phyloP scores from a whole-genome alignment of 2,113 vertebrate genomes.

The Limnothrissa miodon region DNA sequence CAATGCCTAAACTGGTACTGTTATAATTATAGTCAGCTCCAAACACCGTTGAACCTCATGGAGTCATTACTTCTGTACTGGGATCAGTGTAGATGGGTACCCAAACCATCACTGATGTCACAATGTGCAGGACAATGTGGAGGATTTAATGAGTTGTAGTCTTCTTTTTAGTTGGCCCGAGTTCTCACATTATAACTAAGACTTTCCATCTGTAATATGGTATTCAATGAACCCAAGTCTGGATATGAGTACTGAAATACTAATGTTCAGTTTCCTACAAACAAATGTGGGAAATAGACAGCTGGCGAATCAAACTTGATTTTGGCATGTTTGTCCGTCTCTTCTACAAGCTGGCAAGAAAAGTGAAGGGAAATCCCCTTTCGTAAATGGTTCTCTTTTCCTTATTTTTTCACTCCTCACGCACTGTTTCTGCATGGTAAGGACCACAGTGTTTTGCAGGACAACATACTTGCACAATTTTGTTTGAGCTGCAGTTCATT shows the following conservation, averaged over 20 bases:
- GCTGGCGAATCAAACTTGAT: neutral
- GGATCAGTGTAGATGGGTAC: neutral
- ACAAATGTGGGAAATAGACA: neutral
- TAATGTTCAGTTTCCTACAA: neutral
- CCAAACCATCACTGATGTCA: neutral
- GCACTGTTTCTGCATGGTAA: constrained; percentile 23
- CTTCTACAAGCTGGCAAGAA: neutral
- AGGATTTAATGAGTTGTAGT: neutral
- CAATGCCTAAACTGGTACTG: neutral
- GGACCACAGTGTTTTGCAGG: constrained; percentile 29
- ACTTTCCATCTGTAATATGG: neutral
- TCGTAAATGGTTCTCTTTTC: neutral
- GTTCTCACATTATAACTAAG: too few species aligned
- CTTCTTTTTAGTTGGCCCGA: neutral
- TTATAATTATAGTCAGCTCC: neutral
- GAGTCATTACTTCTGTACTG: neutral
- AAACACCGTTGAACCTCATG: neutral
- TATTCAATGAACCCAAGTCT: neutral
- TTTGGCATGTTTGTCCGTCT: neutral
- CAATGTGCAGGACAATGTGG: neutral
- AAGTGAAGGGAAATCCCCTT: neutral
- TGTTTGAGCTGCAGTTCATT: constrained; percentile 71
- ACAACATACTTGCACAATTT: constrained; percentile 53
- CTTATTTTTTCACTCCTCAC: constrained; percentile 44
- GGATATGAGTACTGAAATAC: neutral